Conservation (phyloP, 2,797 vertebrate species). For the Tinamus major region DNA sequence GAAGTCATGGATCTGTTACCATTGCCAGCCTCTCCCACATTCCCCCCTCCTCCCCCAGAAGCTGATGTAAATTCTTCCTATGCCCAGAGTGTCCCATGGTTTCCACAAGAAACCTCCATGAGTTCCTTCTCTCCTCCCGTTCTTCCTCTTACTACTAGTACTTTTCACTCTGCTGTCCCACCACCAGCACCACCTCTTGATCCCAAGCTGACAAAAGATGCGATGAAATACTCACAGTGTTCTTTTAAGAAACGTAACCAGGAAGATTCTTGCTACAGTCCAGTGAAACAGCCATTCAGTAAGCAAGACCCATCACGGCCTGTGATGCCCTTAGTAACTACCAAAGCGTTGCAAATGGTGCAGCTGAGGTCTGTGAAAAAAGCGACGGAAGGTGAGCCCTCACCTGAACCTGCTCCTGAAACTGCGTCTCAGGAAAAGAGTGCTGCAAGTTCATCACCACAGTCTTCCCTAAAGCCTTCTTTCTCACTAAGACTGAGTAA, state of each 20-base stretch:
- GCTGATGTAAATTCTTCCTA: slow-evolving; percentile 73
- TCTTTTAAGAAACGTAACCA: slow-evolving; percentile 58
- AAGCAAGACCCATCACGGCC: slow-evolving; percentile 75
- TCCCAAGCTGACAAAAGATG: slow-evolving; percentile 79
- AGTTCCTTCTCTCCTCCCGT: slow-evolving; percentile 35
- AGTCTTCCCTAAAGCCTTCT: slow-evolving; percentile 74
- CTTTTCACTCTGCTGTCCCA: slow-evolving; percentile 67
- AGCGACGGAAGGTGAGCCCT: slow-evolving; percentile 63
- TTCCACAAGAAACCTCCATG: slow-evolving; percentile 40
- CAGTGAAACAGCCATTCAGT: slow-evolving; percentile 49
- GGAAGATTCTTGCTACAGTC: slow-evolving; percentile 54
- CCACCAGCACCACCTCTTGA: slow-evolving; percentile 81
- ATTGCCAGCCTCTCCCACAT: slow-evolving; percentile 76
- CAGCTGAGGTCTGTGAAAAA: slow-evolving; percentile 90
- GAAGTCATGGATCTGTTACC: slow-evolving; percentile 53
- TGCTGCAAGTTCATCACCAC: slow-evolving; percentile 44
- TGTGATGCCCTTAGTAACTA: slow-evolving; percentile 89
- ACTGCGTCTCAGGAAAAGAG: slow-evolving; percentile 77
- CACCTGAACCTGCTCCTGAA: slow-evolving; percentile 60
- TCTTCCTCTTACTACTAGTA: slow-evolving; percentile 51
- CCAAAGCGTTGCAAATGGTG: slow-evolving; percentile 90
- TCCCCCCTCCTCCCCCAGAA: slow-evolving; percentile 91
- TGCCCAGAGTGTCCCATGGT: slow-evolving; percentile 74
- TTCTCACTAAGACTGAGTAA: slow-evolving; percentile 75
- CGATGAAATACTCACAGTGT: slow-evolving; percentile 67